A percentile compares a stretch with the other conserved stretches of the same genome.
These are phyloP conservation scores for Limnephilus marmoratus DNA, from an alignment of 2,888 invertebrate genomes.

Conservation along the genomic window DNA sequence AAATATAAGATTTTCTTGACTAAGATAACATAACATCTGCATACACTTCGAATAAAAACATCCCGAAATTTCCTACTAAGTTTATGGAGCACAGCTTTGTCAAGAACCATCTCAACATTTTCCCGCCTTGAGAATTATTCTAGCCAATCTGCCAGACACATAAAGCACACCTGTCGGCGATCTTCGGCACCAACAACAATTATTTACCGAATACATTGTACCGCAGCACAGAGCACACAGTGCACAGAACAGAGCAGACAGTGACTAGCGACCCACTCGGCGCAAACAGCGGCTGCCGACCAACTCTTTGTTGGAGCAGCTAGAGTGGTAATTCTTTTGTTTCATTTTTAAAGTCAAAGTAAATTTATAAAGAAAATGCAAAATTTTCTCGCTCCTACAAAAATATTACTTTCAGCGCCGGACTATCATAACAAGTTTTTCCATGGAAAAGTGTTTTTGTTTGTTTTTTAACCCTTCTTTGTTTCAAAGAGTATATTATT, in stretches of 20 bases:
- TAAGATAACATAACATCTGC: background rate
- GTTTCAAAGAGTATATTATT: too few relatives aligned
- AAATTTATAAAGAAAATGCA: too few relatives aligned
- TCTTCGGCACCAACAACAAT: slow-evolving; percentile 20
- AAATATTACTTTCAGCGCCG: too few relatives aligned
- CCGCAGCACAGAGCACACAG: background rate
- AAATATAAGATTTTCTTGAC: background rate
- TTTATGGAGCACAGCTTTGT: background rate
- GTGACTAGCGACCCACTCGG: too few relatives aligned
- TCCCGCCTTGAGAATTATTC: background rate
- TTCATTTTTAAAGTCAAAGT: too few relatives aligned
- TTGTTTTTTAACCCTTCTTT: too few relatives aligned
- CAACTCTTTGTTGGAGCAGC: too few relatives aligned
- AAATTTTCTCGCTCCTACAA: too few relatives aligned
- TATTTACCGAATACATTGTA: slow-evolving; percentile 26
- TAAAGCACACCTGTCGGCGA: slow-evolving; percentile 43
- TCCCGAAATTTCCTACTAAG: background rate
- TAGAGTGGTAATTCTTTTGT: too few relatives aligned
- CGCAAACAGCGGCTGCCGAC: too few relatives aligned
- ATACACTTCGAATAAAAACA: background rate
- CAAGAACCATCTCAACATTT: background rate
- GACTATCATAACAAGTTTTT: too few relatives aligned
- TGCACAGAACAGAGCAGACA: background rate
- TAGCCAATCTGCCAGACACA: background rate
- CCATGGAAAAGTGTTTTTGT: too few relatives aligned